Conservation (phyloP, 2,113 vertebrate species). For the Sylvietta virens region DNA sequence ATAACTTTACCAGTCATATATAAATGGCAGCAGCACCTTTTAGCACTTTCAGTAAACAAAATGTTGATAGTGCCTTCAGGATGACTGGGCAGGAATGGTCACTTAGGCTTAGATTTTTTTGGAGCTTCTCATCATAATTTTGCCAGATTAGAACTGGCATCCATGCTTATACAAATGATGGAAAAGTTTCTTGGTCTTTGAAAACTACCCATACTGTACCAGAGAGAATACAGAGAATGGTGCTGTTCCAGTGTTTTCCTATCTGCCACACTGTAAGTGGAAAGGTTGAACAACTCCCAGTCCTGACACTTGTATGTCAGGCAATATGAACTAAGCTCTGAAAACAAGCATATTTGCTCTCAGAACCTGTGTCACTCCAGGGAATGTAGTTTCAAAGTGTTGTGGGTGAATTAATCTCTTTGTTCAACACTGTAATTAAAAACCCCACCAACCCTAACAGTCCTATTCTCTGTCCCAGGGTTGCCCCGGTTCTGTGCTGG, state of each 20-base stretch:
- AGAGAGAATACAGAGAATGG: background rate
- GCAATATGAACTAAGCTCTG: background rate
- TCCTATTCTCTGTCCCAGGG: background rate
- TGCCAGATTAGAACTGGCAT: background rate
- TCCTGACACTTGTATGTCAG: background rate
- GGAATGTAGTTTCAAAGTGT: background rate
- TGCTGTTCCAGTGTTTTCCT: background rate
- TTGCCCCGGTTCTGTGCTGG: background rate
- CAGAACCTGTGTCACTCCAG: background rate
- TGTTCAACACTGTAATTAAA: background rate
- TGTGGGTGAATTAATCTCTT: background rate
- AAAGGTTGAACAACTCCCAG: background rate
- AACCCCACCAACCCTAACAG: background rate
- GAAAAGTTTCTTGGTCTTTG: background rate
- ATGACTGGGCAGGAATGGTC: background rate
- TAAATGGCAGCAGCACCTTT: background rate
- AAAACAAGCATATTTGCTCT: background rate
- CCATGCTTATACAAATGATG: background rate
- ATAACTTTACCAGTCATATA: background rate
- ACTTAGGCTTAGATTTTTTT: background rate
- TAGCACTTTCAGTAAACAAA: background rate
- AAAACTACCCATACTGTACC: background rate
- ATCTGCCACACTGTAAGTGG: background rate
- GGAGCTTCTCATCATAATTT: background rate
- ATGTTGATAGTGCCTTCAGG: background rate